These are phyloP conservation scores for Zoanthus sociatus DNA, from an alignment of 92 coral and sea anemone species.

Conservation along the genomic window DNA sequence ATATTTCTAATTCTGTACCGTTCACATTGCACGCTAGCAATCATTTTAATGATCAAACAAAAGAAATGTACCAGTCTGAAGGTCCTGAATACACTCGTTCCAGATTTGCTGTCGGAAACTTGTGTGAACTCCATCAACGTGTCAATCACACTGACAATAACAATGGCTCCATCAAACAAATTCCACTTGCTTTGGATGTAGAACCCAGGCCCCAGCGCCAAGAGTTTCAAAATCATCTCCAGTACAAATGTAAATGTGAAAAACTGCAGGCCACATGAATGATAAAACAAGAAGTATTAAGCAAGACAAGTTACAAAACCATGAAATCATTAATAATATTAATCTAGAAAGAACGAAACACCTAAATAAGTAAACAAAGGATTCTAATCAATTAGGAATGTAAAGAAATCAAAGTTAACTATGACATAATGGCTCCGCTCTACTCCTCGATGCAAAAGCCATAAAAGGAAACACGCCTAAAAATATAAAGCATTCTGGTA, in stretches of 20 bases:
- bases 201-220: conserved; percentile 75
- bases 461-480: no score
- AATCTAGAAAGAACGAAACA: no score
- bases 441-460: no score
- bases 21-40: not conserved
- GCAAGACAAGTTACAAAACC: no score
- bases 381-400: no score
- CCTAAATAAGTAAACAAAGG: no score
- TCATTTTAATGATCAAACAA: not conserved
- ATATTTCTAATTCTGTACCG: not conserved
- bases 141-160: conserved; percentile 80
- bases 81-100: conserved; percentile 86
- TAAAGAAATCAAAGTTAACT: no score
- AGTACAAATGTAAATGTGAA: conserved; percentile 73
- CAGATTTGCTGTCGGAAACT: conserved; percentile 66
- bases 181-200: conserved; percentile 92
- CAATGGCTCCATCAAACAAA: conserved; percentile 82
- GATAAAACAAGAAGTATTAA: no score
- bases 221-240: conserved; percentile 80
- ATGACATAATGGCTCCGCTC: no score
- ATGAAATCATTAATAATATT: no score
- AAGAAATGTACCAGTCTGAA: conserved; percentile 83
- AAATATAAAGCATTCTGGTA: no score
- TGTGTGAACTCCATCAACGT: conserved; percentile 67
- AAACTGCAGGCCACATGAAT: conserved; percentile 49